Evolutionary conservation across 2,113 vertebrate species (phyloP), one percentile per base, ranked within the genome.

Genomic region (Chaetura pelagica): DNA sequence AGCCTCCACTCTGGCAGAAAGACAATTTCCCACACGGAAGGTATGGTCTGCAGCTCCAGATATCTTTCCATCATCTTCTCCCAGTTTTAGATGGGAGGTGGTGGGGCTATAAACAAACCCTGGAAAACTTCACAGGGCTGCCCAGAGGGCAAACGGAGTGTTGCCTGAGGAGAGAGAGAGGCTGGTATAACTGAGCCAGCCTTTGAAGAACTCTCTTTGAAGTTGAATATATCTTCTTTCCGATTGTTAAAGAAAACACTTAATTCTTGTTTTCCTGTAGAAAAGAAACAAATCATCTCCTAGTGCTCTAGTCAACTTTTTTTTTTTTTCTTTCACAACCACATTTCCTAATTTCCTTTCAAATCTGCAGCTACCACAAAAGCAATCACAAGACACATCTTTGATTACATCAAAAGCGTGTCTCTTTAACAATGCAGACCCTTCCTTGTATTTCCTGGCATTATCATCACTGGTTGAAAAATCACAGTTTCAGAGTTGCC

Each of bases 281-380:
- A 54, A 88, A 80, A 62, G 68, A 59, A 17, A 7, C 38, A 32
- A 67, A 67, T 74, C 17, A 1, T 77, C 52, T 89, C 68, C 51
- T 59, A 51, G 32, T 34, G 32, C 57, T 71, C 34, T 19, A 5
- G 22, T 78, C 83, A 91, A 64, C 49, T 49, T 49, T 49, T 49
- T 49, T 48, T 48, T 49, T 66, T 89, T 69, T 90, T 46, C 67
- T 96, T 96, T 93, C 84, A 88, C 76, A 94, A 92, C 42, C 3
- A 5, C 18, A 80, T 93, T 96, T 93, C 87, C 91, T 95, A 90
- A 96, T 89, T 87, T 96, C 89, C 84, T 95, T 87, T 40, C 87
- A 93, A 62, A 82, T 16, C 55, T 58, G 26, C 55, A 77, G 32
- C 80, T 69, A 35, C 24, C 24, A 74, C 57, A 82, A 57, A 81